Base-by-base conservation (phyloP, 2,888 invertebrate genomes). In the Acleris literana region DNA sequence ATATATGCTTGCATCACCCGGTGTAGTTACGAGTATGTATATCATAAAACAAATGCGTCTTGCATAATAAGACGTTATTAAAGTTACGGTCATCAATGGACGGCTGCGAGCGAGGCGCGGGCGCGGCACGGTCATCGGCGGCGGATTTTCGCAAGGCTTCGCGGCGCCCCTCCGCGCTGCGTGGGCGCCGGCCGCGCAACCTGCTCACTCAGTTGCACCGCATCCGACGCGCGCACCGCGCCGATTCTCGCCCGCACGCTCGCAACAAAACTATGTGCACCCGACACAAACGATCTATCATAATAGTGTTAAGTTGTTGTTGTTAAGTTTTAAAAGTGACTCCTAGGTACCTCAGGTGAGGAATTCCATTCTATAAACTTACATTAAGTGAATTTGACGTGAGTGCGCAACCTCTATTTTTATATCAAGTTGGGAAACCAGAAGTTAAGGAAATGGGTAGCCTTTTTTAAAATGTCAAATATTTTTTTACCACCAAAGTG, bases 131-230 rank as follows among this genome's bases (percentile, higher is more conserved):
- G 72, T 73, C 74, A 74, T 70, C 71, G 70, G 70, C 76, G 75
- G 76, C 76, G 79, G 77, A 80, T 89, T 90, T 90, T 90, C 88
- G 90, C 91, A 91, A 92, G 91, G 90, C 90, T 92, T 85, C 80
- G 78, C 81, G 78, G 88, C 74, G 71, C 72, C 73, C 73, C 73
- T 69, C 56, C 53, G 57, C 71, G 71, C 80, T 64, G 85, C 87
- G 88, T 79, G 78, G 85, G 86, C 88, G 88, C 88, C 76, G 70
- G 72, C 71, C 77, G 76, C 72, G 71, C 81, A 79, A 82, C 79
- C 82, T 78, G 82, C 68, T 70, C 78, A 76, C 69, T 72, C 73
- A 76, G 80, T 81, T 76, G 78, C 80, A 80, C 78, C 81, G 84
- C 83, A 84, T 73, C 81, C 71, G 79, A 86, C 82, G 84, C 76